Percentiles rank a stretch among this genome's conserved stretches.
Evolutionary conservation across 2,888 invertebrate genomes (phyloP).

Genomic region (Ophraella communa): DNA sequence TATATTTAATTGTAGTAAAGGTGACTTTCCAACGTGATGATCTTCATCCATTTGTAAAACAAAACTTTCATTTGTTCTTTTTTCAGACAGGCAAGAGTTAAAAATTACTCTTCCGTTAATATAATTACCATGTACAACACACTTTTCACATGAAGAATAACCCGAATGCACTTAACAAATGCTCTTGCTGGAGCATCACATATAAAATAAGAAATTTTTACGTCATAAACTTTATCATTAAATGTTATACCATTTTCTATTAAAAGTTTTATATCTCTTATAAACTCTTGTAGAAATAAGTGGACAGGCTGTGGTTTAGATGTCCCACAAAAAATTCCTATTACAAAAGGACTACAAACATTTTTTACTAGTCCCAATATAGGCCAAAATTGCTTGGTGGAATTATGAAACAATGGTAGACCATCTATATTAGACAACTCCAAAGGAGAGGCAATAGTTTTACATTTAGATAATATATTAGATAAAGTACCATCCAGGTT

Average conservation of each 20-base stretch:
- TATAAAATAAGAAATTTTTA: slow-evolving; percentile 23
- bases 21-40: slow-evolving; percentile 20
- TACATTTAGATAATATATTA: slow-evolving; percentile 13
- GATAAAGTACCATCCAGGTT: slow-evolving; percentile 9
- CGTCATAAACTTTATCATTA: slow-evolving; percentile 10
- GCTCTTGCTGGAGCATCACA: slow-evolving; percentile 31
- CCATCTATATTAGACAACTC: slow-evolving; percentile 33
- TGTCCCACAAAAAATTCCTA: slow-evolving; percentile 31
- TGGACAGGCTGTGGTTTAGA: slow-evolving; percentile 27
- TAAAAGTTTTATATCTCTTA: slow-evolving; percentile 23
- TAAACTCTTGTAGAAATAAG: slow-evolving; percentile 28
- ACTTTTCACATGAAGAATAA: slow-evolving; percentile 27
- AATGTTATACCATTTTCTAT: slow-evolving; percentile 13
- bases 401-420: slow-evolving; percentile 30
- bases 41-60: slow-evolving; percentile 16
- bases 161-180: slow-evolving; percentile 32
- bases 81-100: not conserved
- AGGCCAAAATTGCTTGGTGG: slow-evolving; percentile 25
- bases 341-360: slow-evolving; percentile 25
- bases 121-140: slow-evolving; percentile 15
- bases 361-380: slow-evolving; percentile 27
- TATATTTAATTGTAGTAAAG: slow-evolving; percentile 15
- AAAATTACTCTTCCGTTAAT: slow-evolving; percentile 11
- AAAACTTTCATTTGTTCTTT: slow-evolving; percentile 14
- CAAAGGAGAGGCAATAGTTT: slow-evolving; percentile 4